Conservation (phyloP, 1,140 invertebrate genomes). For the Drosophila willistoni region DNA sequence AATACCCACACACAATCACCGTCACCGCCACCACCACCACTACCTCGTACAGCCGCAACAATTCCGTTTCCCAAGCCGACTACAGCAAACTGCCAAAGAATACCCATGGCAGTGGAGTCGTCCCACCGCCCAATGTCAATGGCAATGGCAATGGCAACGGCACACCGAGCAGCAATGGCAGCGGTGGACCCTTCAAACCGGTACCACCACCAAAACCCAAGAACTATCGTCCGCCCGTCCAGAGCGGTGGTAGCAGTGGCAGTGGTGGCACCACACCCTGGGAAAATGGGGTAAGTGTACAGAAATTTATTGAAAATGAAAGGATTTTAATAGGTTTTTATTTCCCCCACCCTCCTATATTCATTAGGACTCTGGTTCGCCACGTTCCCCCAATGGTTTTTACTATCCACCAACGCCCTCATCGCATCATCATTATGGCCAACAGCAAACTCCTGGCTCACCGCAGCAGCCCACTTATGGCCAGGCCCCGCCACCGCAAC, state of each 20-base stretch:
- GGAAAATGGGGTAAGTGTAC: constrained; percentile 82
- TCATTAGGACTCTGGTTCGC: constrained; percentile 71
- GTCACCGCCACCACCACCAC: neutral
- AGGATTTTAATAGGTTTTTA: neutral
- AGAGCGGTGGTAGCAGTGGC: constrained; percentile 66
- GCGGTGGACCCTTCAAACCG: constrained; percentile 89
- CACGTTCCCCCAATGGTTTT: constrained; percentile 81
- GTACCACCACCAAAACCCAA: constrained; percentile 96
- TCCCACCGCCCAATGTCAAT: constrained; percentile 64
- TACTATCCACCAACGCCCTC: constrained; percentile 81
- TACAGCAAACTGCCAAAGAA: constrained; percentile 83
- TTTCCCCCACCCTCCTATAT: neutral
- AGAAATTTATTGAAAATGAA: neutral
- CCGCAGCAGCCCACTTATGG: constrained; percentile 70
- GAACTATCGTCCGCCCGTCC: constrained; percentile 91
- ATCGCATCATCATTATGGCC: constrained; percentile 83
- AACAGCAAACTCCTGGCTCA: constrained; percentile 43
- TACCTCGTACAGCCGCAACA: constrained; percentile 82
- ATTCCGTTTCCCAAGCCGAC: constrained; percentile 85
- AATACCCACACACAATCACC: constrained; percentile 24
- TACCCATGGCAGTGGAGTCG: constrained; percentile 56
- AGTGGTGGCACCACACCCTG: constrained; percentile 68
- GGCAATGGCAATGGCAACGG: constrained; percentile 61
- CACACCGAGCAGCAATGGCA: constrained; percentile 76
- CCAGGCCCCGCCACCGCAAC: constrained; percentile 61